Evolutionary conservation across 2,797 vertebrate genomes (phyloP).

Genomic region (Microctenopoma lineatum): DNA sequence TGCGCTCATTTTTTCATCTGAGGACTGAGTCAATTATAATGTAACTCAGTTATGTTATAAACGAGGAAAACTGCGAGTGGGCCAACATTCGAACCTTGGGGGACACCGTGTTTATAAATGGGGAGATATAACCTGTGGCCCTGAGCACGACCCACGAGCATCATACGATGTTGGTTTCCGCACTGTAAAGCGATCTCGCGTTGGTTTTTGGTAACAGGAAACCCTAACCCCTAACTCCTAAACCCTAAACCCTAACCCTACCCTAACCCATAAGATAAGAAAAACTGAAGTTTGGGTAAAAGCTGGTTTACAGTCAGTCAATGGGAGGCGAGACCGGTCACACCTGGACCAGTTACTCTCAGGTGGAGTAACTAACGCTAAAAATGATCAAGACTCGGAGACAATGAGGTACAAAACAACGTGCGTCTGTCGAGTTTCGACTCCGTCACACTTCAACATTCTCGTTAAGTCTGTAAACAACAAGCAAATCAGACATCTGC

Average conservation of each 20-base stretch:
- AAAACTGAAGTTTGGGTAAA: constrained; percentile 2
- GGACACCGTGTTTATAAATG: too few species aligned
- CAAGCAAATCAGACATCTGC: constrained; percentile 22
- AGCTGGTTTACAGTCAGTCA: constrained; percentile 8
- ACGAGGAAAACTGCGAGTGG: background rate
- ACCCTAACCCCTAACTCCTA: too few species aligned
- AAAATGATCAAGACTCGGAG: too few species aligned
- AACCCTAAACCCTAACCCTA: too few species aligned
- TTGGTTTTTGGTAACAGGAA: background rate
- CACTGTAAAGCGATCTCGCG: constrained; percentile 5
- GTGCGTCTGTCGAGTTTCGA: background rate
- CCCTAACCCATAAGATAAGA: background rate
- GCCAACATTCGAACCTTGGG: background rate
- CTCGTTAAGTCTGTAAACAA: constrained; percentile 19
- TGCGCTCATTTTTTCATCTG: too few species aligned
- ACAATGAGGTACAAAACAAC: constrained; percentile 1
- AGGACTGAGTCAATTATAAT: background rate
- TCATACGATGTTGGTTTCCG: background rate
- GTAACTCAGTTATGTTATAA: background rate
- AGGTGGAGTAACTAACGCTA: background rate
- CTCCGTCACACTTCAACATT: constrained; percentile 16
- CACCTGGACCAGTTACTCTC: too few species aligned
- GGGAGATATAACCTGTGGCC: too few species aligned
- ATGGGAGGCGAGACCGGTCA: background rate
- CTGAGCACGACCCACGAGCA: background rate